Percentiles rank a stretch among this genome's conserved stretches.
phyloP scores from a whole-genome alignment of 30 jellyfish, hydroid and myxozoan genomes.

The Morbakka virulenta region DNA sequence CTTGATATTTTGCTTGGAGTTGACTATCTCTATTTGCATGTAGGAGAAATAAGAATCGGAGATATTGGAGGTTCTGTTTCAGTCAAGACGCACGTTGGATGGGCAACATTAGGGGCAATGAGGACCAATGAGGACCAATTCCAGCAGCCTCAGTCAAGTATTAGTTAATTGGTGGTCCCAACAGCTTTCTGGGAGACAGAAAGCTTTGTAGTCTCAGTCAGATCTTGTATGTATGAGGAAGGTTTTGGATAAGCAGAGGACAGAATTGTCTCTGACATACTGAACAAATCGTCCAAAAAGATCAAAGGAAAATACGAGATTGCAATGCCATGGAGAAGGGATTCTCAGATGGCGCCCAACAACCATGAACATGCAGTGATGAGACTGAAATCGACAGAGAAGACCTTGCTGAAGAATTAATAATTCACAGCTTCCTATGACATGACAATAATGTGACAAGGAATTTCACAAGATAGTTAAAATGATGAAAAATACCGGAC shows the following conservation, averaged over 20 bases:
- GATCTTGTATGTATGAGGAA: conserved; percentile 24
- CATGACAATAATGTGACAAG: not conserved
- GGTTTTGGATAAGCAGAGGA: conserved; percentile 12
- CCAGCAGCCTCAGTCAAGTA: conserved; percentile 24
- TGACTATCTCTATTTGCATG: conserved; percentile 59
- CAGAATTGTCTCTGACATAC: not conserved
- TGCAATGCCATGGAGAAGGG: conserved; percentile 30
- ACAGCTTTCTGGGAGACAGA: conserved; percentile 59
- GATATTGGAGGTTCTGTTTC: conserved; percentile 44
- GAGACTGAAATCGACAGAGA: not conserved
- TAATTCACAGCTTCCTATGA: conserved; percentile 31
- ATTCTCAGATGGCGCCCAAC: conserved; percentile 5
- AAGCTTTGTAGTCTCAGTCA: conserved; percentile 40
- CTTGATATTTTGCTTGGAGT: conserved; percentile 57
- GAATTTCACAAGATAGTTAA: conserved; percentile 1
- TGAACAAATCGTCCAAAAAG: not conserved
- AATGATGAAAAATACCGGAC: not conserved
- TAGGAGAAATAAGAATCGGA: conserved; percentile 44
- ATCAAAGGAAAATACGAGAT: not conserved
- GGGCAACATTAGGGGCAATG: conserved; percentile 47
- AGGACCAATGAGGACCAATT: conserved; percentile 35
- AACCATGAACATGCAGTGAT: not conserved
- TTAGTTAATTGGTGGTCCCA: conserved; percentile 42
- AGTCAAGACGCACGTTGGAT: conserved; percentile 63
- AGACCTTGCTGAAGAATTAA: not conserved